phyloP scores from a whole-genome alignment of 64 coral and sea anemone species.

The Platygyra sinensis region DNA sequence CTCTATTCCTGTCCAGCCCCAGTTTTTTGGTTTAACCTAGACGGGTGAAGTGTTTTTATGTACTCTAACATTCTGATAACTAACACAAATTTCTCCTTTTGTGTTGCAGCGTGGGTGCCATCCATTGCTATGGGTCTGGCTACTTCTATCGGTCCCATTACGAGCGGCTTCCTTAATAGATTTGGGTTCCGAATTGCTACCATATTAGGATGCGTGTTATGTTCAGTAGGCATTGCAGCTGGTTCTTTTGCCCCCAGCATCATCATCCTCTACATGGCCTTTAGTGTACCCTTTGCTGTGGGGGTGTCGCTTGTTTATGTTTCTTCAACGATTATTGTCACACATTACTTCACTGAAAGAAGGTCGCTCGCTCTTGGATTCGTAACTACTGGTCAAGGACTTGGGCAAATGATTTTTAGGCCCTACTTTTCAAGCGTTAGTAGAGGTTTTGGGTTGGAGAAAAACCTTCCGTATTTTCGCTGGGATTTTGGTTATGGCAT shows the following conservation, averaged over 20 bases:
- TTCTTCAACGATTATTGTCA: neutral
- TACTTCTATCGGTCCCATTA: neutral
- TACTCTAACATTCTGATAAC: no score
- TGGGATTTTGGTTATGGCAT: neutral
- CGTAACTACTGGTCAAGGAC: neutral
- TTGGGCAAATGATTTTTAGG: slow-evolving; percentile 35
- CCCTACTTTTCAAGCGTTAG: neutral
- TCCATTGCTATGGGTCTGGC: neutral
- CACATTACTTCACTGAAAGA: slow-evolving; percentile 27
- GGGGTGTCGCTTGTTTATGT: neutral
- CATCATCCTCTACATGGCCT: neutral
- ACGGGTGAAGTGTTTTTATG: neutral
- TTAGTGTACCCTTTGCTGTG: slow-evolving; percentile 13
- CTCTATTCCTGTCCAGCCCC: no score
- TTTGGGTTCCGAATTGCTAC: neutral
- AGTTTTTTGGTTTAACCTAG: no score
- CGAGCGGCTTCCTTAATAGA: slow-evolving; percentile 19
- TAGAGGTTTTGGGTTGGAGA: slow-evolving; percentile 3
- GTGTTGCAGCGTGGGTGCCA: slow-evolving; percentile 7
- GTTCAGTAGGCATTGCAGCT: neutral
- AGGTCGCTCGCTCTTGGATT: slow-evolving; percentile 22
- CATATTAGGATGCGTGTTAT: slow-evolving; percentile 2
- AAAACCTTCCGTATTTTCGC: slow-evolving; percentile 1
- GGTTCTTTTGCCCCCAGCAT: slow-evolving; percentile 10
- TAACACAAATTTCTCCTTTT: neutral